Base-by-base conservation (phyloP, 2,888 invertebrate species). In the Apodemia hepburni region DNA sequence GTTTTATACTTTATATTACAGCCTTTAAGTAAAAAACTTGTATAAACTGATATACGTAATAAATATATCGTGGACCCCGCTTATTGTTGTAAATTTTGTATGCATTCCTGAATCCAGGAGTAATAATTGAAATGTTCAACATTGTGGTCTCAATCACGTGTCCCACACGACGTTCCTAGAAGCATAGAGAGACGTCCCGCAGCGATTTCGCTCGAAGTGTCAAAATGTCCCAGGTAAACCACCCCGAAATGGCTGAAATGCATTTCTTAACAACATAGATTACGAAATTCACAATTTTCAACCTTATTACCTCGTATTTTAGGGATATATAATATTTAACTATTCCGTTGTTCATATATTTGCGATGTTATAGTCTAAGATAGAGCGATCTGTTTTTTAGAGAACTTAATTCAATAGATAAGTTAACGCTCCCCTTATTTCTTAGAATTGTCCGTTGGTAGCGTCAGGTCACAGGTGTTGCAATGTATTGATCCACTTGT, bases 131-230 rank as follows among this genome's bases (percentile, higher is more conserved):
- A 82, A 78, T 71, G 76, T 84, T 73, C 75, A 71, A 75, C 75
- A 76, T 77, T 81, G 81, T 79, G 77, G 77, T 82, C 84, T 83
- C 79, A 81, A 86, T 84, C 76, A 73, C 65, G 67, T 77, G 80
- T 84, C 88, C 78, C 87, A 85, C 86, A 78, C 84, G 76, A 80
- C 78, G 71, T 89, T 89, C 90, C 81, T 72, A 80, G 89, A 90
- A 89, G 75, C 80, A 84, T 81, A 82, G 79, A 78, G 74, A 68
- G 85, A 70, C 81, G 73, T 78, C 91, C 91, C 81, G 87, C 87
- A 84, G 91, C 59, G 86, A 76, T 77, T 87, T 88, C 83, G 82
- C 80, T 82, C 82, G 82, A 90, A 88, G 88, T 89, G 91, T 91
- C 91, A 90, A 88, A 87, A 88, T 85, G 86, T 84, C 83, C 79